phyloP scores from a whole-genome alignment of 2,888 invertebrate species.

The Megastigmus dorsalis region DNA sequence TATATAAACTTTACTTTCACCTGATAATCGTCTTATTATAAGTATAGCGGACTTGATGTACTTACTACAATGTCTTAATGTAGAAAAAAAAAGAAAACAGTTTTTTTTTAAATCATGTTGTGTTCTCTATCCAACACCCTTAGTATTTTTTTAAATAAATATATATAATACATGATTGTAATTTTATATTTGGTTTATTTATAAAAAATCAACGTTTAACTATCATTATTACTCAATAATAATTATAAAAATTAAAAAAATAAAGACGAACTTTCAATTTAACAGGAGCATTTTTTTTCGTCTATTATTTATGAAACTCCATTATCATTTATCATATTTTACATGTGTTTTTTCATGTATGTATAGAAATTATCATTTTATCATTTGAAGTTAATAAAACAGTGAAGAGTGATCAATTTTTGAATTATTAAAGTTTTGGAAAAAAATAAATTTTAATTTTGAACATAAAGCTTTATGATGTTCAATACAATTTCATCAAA shows the following conservation, averaged over 20 bases:
- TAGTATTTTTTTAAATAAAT: background rate
- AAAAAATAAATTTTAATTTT: no score
- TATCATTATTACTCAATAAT: slow-evolving; percentile 16
- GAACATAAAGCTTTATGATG: no score
- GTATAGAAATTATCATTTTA: no score
- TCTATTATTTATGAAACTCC: no score
- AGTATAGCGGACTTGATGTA: slow-evolving; percentile 28
- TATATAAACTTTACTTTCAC: slow-evolving; percentile 14
- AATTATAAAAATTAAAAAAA: slow-evolving; percentile 8
- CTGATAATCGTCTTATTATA: slow-evolving; percentile 19
- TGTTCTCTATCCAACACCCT: background rate
- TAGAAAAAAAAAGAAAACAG: background rate
- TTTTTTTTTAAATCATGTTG: background rate
- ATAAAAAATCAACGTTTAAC: slow-evolving; percentile 13
- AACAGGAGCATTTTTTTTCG: no score
- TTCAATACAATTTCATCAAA: no score
- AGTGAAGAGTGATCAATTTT: no score
- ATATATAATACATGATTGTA: background rate
- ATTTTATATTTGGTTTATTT: background rate
- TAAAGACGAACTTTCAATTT: no score
- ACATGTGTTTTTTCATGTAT: no score
- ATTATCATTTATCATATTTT: no score
- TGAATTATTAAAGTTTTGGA: no score
- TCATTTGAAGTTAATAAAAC: no score
- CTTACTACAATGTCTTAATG: slow-evolving; percentile 30